phyloP scores from a whole-genome alignment of 1,140 invertebrate species.

The Samia ricini region DNA sequence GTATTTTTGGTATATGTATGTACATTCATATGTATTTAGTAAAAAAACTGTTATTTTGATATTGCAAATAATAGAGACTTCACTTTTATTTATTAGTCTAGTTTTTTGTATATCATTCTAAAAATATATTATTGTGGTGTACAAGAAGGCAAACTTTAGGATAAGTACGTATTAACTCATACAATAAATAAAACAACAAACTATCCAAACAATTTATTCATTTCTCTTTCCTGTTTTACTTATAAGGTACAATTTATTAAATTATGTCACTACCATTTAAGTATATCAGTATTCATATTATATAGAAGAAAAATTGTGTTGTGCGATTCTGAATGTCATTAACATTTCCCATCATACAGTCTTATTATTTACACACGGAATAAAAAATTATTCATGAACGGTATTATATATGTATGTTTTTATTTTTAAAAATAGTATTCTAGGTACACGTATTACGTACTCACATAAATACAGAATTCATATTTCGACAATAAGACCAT shows the following conservation, averaged over 20 bases:
- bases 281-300: slow-evolving; percentile 27
- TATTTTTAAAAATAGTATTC: neutral
- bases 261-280: slow-evolving; percentile 6
- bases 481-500: too few species aligned
- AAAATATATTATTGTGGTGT: too few species aligned
- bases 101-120: too few species aligned
- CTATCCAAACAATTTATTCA: slow-evolving; percentile 40
- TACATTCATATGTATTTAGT: too few species aligned
- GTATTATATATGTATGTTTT: slow-evolving; percentile 5
- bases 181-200: slow-evolving; percentile 16
- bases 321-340: slow-evolving; percentile 45
- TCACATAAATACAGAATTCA: neutral
- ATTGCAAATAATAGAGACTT: too few species aligned
- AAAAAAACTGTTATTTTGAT: too few species aligned
- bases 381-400: slow-evolving; percentile 14
- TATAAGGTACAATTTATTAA: slow-evolving; percentile 38
- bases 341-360: slow-evolving; percentile 44
- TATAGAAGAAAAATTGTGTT: slow-evolving; percentile 41
- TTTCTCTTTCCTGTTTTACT: slow-evolving; percentile 34
- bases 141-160: neutral
- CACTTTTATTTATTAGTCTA: too few species aligned
- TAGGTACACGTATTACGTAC: neutral
- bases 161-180: neutral
- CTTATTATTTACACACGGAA: slow-evolving; percentile 36
- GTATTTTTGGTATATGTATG: too few species aligned